Percentiles rank a stretch among this genome's conserved stretches.
These are phyloP conservation scores for Pituophis catenifer DNA, from an alignment of 2,113 vertebrate species.

Conservation along the genomic window DNA sequence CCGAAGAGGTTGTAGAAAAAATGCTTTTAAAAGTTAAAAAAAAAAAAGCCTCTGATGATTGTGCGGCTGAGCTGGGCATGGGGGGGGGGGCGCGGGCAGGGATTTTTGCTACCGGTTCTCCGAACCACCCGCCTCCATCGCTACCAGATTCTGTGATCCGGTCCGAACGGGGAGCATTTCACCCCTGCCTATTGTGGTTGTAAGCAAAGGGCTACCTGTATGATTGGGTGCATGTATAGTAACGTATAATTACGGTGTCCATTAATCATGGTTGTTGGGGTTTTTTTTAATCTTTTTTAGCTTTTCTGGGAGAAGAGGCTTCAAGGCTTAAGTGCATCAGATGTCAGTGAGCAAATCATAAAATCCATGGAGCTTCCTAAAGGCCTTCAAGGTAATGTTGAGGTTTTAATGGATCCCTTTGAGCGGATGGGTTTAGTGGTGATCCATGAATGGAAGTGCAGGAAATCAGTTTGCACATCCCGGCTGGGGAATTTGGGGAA, in stretches of 20 bases:
- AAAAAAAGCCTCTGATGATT: too few relatives aligned
- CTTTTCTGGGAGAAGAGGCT: conserved; percentile 91
- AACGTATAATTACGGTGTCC: neutral
- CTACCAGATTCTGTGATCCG: too few relatives aligned
- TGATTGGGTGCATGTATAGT: neutral
- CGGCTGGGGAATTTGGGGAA: neutral
- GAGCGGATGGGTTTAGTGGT: neutral
- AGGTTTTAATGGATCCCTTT: neutral
- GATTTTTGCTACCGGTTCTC: too few relatives aligned
- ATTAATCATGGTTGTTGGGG: neutral
- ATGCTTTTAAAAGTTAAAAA: too few relatives aligned
- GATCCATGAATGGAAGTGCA: neutral
- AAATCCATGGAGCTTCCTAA: conserved; percentile 87
- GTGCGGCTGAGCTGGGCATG: too few relatives aligned
- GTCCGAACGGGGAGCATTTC: too few relatives aligned
- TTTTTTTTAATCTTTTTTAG: conserved; percentile 60
- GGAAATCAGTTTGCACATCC: neutral
- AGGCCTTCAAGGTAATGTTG: conserved; percentile 84
- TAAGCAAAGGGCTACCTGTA: neutral
- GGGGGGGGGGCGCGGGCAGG: too few relatives aligned
- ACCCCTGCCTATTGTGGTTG: neutral
- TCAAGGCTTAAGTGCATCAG: conserved; percentile 84
- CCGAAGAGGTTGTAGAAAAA: too few relatives aligned
- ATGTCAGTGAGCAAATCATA: conserved; percentile 83
- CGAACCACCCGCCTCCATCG: too few relatives aligned